These are phyloP conservation scores for Gerris lacustris DNA, from an alignment of 2,888 invertebrate genomes.

Conservation along the genomic window DNA sequence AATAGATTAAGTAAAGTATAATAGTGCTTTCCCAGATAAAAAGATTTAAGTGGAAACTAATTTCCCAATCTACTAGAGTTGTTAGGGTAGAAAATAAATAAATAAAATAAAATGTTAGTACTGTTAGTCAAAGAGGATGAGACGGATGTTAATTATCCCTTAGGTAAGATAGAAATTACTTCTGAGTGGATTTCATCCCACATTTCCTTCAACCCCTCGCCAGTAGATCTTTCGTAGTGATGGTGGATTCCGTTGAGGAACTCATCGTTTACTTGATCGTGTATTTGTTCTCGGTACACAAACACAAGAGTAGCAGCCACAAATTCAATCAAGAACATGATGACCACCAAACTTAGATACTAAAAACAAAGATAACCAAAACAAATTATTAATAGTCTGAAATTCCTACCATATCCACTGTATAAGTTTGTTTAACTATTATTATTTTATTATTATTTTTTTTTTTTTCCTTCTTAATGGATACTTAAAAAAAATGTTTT, in stretches of 20 bases:
- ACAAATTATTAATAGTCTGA: neutral
- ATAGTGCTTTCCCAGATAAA: too few species aligned
- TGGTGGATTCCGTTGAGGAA: conserved; percentile 52
- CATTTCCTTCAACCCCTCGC: conserved; percentile 50
- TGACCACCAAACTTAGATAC: conserved; percentile 67
- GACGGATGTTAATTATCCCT: neutral
- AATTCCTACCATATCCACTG: neutral
- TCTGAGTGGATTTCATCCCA: conserved; percentile 62
- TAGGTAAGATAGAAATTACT: conserved; percentile 37
- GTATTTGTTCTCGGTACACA: conserved; percentile 58
- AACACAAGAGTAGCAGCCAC: conserved; percentile 63
- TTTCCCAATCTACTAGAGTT: too few species aligned
- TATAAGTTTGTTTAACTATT: too few species aligned
- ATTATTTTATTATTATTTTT: too few species aligned
- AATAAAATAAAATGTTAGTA: neutral
- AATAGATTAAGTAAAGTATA: too few species aligned
- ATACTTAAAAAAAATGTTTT: too few species aligned
- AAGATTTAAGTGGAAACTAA: too few species aligned
- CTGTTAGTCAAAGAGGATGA: neutral
- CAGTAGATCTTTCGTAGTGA: conserved; percentile 47
- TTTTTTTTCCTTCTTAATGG: too few species aligned
- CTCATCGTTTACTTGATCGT: conserved; percentile 51
- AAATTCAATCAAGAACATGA: conserved; percentile 65
- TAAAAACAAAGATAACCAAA: conserved; percentile 37
- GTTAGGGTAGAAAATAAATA: too few species aligned